Base-by-base conservation (phyloP, 2,113 vertebrate species). In the Phylloscopus trochilus region DNA sequence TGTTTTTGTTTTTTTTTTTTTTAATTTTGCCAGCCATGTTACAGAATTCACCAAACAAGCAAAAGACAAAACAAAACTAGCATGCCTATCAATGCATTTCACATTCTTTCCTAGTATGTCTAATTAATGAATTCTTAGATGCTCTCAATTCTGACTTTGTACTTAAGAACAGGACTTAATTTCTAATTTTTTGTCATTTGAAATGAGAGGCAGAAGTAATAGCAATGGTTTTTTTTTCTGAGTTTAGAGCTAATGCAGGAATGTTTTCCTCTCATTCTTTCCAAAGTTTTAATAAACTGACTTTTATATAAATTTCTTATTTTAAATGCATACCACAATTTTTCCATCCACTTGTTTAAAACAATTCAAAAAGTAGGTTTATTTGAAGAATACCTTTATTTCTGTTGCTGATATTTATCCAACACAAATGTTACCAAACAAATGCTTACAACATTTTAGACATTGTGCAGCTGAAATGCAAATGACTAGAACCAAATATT, bases 321-420 rank as follows among this genome's bases (percentile, higher is more conserved):
- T 95, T 92, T 58, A 53, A 77, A 41, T 0, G 19, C 10, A 41
- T 30, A 15, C 6, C 7, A 43, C 12, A 46, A 30, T n/a, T 72
- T 90, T 62, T 58, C 8, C 10, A 22, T 7, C 7, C 21, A 41
- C 23, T 62, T 64, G 31, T 78, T 89, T 91, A 67, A 93, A 87
- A 69, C 10, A 76, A 67, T 53, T 81, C n/a, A 72, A 20, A 15
- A 69, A 77, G 18, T 22, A 7, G 2, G 5, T 23, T 81, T 86
- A 84, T 83, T 91, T 96, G 49, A 89, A 69, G 16, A 94, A 83
- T 58, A 69, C 27, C 15, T 85, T 89, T 72, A 24, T 67, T 84
- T 75, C 53, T 62, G 13, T 62, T 88, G 12, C 80, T 90, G 69
- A 39, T 79, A 41, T 70, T 83, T 86, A 46, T 58, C n/a, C 16